A percentile compares a stretch with the other conserved stretches of the same genome.
Evolutionary conservation across 2,113 vertebrate species (phyloP).

Genomic region (Carollia perspicillata): DNA sequence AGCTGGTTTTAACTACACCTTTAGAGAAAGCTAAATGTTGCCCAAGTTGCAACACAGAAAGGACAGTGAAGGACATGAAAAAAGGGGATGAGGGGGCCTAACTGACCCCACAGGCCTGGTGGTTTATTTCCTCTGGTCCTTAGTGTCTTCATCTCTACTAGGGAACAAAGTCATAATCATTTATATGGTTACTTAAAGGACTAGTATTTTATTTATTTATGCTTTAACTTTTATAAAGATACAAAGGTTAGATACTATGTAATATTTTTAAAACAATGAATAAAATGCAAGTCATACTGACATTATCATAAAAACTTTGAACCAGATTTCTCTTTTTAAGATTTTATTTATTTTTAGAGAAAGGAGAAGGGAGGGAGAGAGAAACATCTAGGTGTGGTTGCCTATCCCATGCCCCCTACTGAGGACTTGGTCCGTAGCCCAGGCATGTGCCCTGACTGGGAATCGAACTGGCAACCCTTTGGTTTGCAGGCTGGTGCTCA

Average conservation of each 20-base stretch:
- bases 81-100: not conserved
- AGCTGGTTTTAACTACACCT: conserved; percentile 70
- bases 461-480: no score
- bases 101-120: not conserved
- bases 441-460: no score
- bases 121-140: not conserved
- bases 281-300: conserved; percentile 48
- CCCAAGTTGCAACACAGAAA: not conserved
- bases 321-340: not conserved
- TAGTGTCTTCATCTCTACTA: not conserved
- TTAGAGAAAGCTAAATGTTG: conserved; percentile 42
- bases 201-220: not conserved
- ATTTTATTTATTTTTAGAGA: no score
- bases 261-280: conserved; percentile 15
- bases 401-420: no score
- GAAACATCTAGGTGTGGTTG: no score
- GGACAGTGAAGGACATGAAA: not conserved
- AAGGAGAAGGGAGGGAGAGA: no score
- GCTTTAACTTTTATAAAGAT: conserved; percentile 44
- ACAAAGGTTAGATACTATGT: conserved; percentile 59
- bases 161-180: not conserved
- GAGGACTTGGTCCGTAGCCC: no score
- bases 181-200: not conserved
- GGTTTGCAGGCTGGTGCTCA: no score
- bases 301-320: conserved; percentile 2